These are phyloP conservation scores for Aptenodytes forsteri DNA, from an alignment of 2,113 vertebrate species.

Conservation along the genomic window DNA sequence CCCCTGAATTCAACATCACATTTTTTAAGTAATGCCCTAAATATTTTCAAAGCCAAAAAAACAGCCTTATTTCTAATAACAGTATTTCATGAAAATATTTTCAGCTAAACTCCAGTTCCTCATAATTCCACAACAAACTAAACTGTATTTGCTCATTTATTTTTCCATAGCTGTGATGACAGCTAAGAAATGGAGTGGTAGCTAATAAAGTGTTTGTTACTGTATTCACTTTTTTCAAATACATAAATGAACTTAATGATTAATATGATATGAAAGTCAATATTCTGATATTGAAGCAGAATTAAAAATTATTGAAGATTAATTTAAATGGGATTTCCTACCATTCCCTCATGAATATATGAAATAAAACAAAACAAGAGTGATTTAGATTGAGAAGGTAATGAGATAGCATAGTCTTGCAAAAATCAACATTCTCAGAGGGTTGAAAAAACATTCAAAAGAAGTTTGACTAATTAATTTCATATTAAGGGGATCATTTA, in stretches of 20 bases:
- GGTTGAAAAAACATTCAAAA: not conserved
- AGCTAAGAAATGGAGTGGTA: slow-evolving; percentile 11
- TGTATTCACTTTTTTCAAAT: slow-evolving; percentile 22
- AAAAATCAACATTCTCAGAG: not conserved
- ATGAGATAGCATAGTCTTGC: not conserved
- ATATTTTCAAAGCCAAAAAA: not conserved
- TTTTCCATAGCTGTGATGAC: not conserved
- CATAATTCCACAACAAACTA: not conserved
- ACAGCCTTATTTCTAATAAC: not conserved
- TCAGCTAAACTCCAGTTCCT: not conserved
- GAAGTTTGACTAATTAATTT: not conserved
- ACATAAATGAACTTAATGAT: slow-evolving; percentile 18
- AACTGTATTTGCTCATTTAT: not conserved
- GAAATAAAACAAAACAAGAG: not conserved
- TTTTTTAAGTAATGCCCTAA: not conserved
- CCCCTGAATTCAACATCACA: rapidly evolving
- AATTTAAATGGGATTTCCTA: not conserved
- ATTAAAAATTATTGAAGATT: not conserved
- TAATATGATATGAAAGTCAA: not conserved
- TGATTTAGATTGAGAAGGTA: not conserved
- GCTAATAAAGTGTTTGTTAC: slow-evolving; percentile 8
- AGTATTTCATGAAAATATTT: not conserved
- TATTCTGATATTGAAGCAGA: not conserved
- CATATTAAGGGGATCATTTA: not conserved
- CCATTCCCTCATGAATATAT: not conserved